Base-by-base conservation (phyloP, 2,797 vertebrate species). In the Hylomyscus alleni region DNA sequence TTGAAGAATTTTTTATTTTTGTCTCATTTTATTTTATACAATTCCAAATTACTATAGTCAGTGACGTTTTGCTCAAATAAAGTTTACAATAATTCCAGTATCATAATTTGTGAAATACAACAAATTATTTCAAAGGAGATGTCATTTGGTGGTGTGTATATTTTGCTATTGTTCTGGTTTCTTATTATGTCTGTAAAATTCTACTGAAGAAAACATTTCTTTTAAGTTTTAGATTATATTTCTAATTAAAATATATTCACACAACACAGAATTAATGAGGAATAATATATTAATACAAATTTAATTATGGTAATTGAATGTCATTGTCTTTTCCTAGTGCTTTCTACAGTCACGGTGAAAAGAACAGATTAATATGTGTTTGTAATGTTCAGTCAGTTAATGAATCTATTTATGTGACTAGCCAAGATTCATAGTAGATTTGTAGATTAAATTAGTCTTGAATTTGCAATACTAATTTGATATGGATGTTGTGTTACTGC, bases 251-350 rank as follows among this genome's bases (percentile, higher is more conserved):
- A 89, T 95, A 86, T 90, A 90, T 93, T 94, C 76, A 31, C 75
- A 92, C 60, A 50, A 94, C 60, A 93, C 84, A 97, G 95, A 98
- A 97, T 98, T 98, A 98, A 98, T 89, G 96, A 98, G 97, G 97
- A 90, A 60, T 97, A 98, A 97, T 97, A 98, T 97, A 98, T 95
- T 97, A 98, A 97, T 91, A 1, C 95, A 97, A 97, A 97, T 97
- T 97, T 98, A 98, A 98, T 98, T 98, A 98, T 98, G 98, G 91
- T 98, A 98, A 98, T 98, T 98, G 95, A 98, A 98, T 98, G 96
- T 95, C 96, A 97, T 97, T 98, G 93, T 98, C 98, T 97, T 98
- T 98, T 98, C 90, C 97, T 96, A 96, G 97, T 97, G 97, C 91
- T 95, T 98, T 98, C 97, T 98, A 97, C 77, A 97, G 95, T 96